Percentiles rank a stretch among this genome's conserved stretches.
These are phyloP conservation scores for Cecidostiba fungosa DNA, from an alignment of 2,888 invertebrate genomes.

Conservation along the genomic window DNA sequence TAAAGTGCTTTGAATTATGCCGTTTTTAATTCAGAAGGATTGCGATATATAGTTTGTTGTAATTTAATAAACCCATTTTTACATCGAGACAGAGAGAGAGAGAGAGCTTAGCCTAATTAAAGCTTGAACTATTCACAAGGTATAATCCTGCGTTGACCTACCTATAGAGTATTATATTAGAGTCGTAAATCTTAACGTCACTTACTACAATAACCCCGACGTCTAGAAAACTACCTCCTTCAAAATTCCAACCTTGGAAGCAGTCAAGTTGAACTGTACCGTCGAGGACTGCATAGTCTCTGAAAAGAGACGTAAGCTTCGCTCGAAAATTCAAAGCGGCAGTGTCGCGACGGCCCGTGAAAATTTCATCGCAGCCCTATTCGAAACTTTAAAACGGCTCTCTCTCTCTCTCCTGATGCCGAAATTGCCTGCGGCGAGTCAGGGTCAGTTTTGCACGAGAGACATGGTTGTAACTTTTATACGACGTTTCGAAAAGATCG, in stretches of 20 bases:
- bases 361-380: constrained; percentile 35
- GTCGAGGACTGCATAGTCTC: background rate
- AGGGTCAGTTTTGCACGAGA: background rate
- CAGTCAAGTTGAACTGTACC: background rate
- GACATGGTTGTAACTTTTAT: background rate
- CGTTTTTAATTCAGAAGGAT: no score
- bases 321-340: constrained; percentile 30
- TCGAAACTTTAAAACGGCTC: constrained; percentile 28
- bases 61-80: no score
- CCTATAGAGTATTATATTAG: no score
- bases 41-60: no score
- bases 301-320: background rate
- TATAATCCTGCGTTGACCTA: no score
- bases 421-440: background rate
- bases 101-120: no score
- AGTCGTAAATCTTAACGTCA: no score
- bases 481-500: background rate
- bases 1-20: no score
- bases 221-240: background rate
- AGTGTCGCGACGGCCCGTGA: constrained; percentile 15
- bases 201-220: background rate
- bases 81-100: no score
- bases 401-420: background rate
- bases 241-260: background rate
- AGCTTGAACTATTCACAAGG: no score